Evolutionary conservation across 1,140 invertebrate genomes (phyloP).

Genomic region (Caenorhabditis inopinata): DNA sequence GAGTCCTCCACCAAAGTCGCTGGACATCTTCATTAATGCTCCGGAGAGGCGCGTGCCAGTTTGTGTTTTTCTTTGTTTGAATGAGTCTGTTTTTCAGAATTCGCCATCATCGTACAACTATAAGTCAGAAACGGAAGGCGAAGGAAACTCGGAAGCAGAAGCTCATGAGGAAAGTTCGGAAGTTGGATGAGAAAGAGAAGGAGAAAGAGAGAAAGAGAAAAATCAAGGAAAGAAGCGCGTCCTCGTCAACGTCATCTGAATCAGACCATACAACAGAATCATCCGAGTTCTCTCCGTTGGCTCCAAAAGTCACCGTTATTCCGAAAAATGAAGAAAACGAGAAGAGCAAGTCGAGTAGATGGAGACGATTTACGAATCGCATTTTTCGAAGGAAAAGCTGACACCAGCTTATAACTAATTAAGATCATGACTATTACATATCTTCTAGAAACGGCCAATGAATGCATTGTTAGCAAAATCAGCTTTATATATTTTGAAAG

Average conservation of each 20-base stretch:
- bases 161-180: neutral
- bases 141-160: slow-evolving; percentile 9
- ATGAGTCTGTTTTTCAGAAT: neutral
- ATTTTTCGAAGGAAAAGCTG: neutral
- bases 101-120: neutral
- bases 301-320: neutral
- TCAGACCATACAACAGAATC: neutral
- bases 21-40: neutral
- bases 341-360: neutral
- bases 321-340: neutral
- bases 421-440: too few relatives aligned
- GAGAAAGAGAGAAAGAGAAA: neutral
- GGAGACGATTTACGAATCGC: neutral
- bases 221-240: neutral
- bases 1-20: neutral
- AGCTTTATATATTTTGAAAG: too few relatives aligned
- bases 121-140: neutral
- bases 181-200: neutral
- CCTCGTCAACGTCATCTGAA: neutral
- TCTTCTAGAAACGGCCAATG: too few relatives aligned
- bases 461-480: too few relatives aligned
- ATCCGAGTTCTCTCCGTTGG: neutral
- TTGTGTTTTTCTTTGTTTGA: too few relatives aligned
- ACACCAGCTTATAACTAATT: too few relatives aligned
- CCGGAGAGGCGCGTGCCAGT: neutral